Percentiles rank a stretch among this genome's conserved stretches.
Conservation (phyloP, 2,113 vertebrate genomes). For the Petroica traversi region DNA sequence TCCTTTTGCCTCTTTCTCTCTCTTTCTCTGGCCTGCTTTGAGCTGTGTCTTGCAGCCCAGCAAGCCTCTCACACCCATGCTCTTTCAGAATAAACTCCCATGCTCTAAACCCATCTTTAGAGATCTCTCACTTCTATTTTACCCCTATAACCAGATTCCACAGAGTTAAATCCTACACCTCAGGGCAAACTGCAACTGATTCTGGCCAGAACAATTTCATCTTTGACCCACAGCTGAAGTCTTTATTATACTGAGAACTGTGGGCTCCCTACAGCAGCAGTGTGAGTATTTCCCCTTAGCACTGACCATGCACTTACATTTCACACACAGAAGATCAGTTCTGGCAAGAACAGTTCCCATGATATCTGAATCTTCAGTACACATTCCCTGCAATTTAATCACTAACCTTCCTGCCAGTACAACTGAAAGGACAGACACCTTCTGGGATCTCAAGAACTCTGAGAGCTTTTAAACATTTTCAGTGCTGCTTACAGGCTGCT, state of each 20-base stretch:
- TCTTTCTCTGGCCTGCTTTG: too few species aligned
- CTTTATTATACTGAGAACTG: background rate
- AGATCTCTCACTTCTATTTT: too few species aligned
- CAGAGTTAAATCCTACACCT: too few species aligned
- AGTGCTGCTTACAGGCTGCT: background rate
- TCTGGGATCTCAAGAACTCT: background rate
- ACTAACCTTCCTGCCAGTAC: background rate
- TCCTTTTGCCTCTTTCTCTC: too few species aligned
- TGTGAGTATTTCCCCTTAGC: background rate
- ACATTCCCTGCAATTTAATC: background rate
- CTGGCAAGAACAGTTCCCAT: background rate
- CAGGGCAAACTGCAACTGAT: background rate
- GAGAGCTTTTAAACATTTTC: background rate
- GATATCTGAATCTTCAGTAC: background rate
- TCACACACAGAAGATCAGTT: background rate
- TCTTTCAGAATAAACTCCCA: too few species aligned
- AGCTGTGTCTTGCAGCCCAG: too few species aligned
- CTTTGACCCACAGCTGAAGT: background rate
- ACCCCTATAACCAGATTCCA: too few species aligned
- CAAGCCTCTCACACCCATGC: too few species aligned
- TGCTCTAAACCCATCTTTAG: too few species aligned
- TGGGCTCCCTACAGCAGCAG: background rate
- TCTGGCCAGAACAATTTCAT: background rate
- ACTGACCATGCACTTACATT: background rate
- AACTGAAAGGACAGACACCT: background rate